Evolutionary conservation across 2,888 invertebrate genomes (phyloP), one percentile per base, ranked within the genome.

Genomic region (Andrena chrysosceles): DNA sequence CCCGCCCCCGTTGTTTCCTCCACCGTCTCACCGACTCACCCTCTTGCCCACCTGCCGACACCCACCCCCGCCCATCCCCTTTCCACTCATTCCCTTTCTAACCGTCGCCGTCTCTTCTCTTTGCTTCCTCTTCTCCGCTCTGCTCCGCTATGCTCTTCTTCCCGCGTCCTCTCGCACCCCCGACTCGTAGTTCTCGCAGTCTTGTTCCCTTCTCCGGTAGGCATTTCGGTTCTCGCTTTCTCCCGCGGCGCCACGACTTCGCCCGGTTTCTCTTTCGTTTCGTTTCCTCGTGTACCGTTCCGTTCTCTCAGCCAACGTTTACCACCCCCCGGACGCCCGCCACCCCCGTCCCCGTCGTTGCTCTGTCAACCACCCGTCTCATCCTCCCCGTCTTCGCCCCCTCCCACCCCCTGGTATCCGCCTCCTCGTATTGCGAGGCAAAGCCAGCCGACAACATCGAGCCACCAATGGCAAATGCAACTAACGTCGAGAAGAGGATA

Each of bases 381-480:
- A n/a, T 69, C 63, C 35, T 54, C 84, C 66, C 64, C 75, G 64
- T 80, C 83, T 74, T 62, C 67, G 56, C 74, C 71, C 52, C 10
- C 77, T 66, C 48, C 8, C 35, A 35, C 35, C 68, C 70, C 79
- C 68, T 81, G 63, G 42, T 71, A 71, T 81, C 74, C 81, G 76
- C 75, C 70, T 83, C 56, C 77, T 74, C 74, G 77, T 80, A 76
- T 82, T 77, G 86, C 78, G 70, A 78, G 70, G 80, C 75, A 52
- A 59, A 79, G 62, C 70, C 75, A 83, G 80, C 49, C 78, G 66
- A 54, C 73, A 76, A 52, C 66, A 73, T 64, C 77, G 66, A 72
- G 64, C 80, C 76, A 81, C 76, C 81, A 77, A 88, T 77, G 66
- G 83, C 81, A 88, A 84, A 83, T 78, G 80, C 79, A 80, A 85